phyloP scores from a whole-genome alignment of 2,797 vertebrate genomes.

The Ctenosaura bakeri region DNA sequence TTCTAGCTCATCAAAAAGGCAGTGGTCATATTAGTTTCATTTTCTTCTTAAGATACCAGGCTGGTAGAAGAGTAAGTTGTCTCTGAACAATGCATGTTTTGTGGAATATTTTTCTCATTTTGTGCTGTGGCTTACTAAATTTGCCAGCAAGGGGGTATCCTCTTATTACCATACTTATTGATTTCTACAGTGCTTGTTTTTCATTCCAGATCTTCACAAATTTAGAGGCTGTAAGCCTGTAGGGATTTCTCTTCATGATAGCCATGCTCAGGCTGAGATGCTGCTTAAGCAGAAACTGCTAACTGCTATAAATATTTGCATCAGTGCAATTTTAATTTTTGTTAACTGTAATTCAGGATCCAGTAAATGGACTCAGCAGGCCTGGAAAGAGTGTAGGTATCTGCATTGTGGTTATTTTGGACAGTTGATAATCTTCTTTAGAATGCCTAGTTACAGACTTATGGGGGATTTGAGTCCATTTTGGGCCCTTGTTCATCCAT shows the following conservation, averaged over 20 bases:
- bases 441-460: not conserved
- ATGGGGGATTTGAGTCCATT: not conserved
- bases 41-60: not conserved
- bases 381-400: not conserved
- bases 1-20: not conserved
- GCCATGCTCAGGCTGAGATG: not conserved
- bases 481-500: not conserved
- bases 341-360: slow-evolving; percentile 1
- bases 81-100: not conserved
- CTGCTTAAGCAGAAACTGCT: slow-evolving; percentile 9
- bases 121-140: slow-evolving; percentile 26
- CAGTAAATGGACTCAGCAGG: not conserved
- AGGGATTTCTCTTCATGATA: slow-evolving; percentile 27
- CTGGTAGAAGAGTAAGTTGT: not conserved
- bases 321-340: not conserved
- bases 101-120: not conserved
- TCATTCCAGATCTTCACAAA: slow-evolving; percentile 17
- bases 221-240: not conserved
- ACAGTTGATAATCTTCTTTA: not conserved
- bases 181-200: slow-evolving; percentile 24
- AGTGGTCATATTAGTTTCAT: not conserved
- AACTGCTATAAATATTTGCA: not conserved
- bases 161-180: slow-evolving; percentile 33
- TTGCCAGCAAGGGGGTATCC: slow-evolving; percentile 31
- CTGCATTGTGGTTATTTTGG: not conserved